Percentiles rank a stretch among this genome's conserved stretches.
phyloP scores from a whole-genome alignment of 2,113 vertebrate genomes.

The Myodes glareolus region DNA sequence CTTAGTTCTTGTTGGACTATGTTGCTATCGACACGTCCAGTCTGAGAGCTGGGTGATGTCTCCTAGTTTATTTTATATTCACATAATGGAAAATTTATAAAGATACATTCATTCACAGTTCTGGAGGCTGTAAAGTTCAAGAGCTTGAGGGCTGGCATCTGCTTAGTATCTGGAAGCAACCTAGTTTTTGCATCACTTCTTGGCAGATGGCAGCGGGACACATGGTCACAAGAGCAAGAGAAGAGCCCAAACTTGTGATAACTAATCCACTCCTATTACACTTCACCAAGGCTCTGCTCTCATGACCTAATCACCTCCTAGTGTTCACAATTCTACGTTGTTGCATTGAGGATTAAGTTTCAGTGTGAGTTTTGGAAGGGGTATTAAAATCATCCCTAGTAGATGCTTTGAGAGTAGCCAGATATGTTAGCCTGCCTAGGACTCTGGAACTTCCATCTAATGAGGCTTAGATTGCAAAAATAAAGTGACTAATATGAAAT shows the following conservation, averaged over 20 bases:
- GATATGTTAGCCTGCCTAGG: neutral
- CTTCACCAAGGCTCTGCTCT: neutral
- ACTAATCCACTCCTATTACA: neutral
- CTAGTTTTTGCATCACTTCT: neutral
- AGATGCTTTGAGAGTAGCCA: neutral
- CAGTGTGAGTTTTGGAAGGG: neutral
- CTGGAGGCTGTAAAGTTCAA: neutral
- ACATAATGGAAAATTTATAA: neutral
- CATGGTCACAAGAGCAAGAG: neutral
- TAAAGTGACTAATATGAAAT: neutral
- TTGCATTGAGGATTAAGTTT: neutral
- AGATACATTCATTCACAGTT: neutral
- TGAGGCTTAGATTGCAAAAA: slow-evolving; percentile 10
- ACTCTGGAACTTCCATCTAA: neutral
- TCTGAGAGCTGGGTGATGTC: neutral
- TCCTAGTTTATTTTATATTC: neutral
- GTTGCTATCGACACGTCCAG: neutral
- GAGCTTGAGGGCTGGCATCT: neutral
- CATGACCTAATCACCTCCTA: neutral
- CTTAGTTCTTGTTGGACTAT: neutral
- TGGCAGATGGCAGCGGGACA: neutral
- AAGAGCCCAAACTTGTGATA: neutral
- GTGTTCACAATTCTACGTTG: neutral
- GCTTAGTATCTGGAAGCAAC: neutral
- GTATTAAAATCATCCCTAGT: neutral